These are phyloP conservation scores for Scaptodrosophila latifasciaeformis DNA, from an alignment of 2,888 invertebrate species.

Conservation along the genomic window DNA sequence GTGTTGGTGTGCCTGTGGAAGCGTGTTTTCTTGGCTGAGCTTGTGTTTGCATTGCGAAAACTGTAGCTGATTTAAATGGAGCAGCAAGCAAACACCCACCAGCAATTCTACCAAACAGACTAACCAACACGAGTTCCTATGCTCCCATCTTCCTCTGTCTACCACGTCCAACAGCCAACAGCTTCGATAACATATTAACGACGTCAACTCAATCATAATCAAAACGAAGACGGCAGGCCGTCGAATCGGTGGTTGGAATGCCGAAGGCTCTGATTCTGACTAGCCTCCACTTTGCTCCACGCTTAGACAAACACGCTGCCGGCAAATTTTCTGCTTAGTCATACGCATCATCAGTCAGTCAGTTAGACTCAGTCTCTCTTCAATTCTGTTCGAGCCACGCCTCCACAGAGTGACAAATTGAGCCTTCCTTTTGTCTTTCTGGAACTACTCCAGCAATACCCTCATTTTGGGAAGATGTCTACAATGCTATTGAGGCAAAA, in stretches of 20 bases:
- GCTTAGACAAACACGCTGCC: background rate
- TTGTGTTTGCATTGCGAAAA: constrained; percentile 39
- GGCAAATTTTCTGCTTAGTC: constrained; percentile 31
- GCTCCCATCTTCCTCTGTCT: no score
- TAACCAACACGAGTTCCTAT: background rate
- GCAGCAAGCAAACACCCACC: constrained; percentile 28
- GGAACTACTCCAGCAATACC: no score
- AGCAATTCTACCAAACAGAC: background rate
- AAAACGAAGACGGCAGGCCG: no score
- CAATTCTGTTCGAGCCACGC: constrained; percentile 11
- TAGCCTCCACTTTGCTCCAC: no score
- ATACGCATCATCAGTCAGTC: constrained; percentile 34
- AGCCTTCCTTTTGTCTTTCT: constrained; percentile 40
- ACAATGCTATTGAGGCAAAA: constrained; percentile 20
- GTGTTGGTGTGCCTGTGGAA: background rate
- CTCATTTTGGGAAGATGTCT: constrained; percentile 1
- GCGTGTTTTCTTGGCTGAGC: constrained; percentile 12
- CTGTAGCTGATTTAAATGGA: constrained; percentile 60
- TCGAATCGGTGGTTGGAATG: constrained; percentile 12
- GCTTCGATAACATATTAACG: constrained; percentile 62
- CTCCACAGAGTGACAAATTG: constrained; percentile 58
- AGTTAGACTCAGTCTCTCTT: constrained; percentile 12
- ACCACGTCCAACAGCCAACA: constrained; percentile 23
- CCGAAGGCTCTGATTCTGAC: no score
- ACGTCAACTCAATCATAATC: constrained; percentile 69